A percentile compares a stretch with the other conserved stretches of the same genome.
These are phyloP conservation scores for Folsomia candida DNA, from an alignment of 2,888 invertebrate genomes.

Conservation along the genomic window DNA sequence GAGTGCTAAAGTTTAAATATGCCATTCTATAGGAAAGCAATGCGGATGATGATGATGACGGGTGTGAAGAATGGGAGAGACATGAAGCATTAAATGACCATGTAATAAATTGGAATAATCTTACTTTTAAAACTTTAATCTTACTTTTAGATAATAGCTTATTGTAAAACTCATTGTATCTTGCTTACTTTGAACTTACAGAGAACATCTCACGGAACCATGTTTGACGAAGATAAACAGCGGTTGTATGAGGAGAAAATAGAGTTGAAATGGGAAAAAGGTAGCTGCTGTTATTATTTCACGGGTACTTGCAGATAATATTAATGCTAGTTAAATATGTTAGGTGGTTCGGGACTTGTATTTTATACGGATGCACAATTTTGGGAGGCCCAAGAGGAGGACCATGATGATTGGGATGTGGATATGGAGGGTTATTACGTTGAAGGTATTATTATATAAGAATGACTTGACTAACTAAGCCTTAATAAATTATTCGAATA, in stretches of 20 bases:
- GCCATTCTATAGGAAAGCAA: constrained; percentile 36
- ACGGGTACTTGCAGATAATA: not conserved
- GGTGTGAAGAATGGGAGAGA: constrained; percentile 59
- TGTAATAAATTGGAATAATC: too few relatives aligned
- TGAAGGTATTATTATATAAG: constrained; percentile 49
- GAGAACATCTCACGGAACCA: constrained; percentile 42
- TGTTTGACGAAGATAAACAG: constrained; percentile 55
- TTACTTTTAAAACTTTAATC: too few relatives aligned
- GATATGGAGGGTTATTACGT: constrained; percentile 60
- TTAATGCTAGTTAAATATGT: not conserved
- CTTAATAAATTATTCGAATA: too few relatives aligned
- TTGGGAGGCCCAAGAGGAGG: constrained; percentile 58
- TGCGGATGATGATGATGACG: constrained; percentile 55
- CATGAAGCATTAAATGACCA: constrained; percentile 59
- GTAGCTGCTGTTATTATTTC: constrained; percentile 51
- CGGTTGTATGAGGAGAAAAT: constrained; percentile 55
- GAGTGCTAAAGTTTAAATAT: not conserved
- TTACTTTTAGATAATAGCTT: too few relatives aligned
- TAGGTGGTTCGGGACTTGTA: constrained; percentile 59
- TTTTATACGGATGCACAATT: constrained; percentile 61
- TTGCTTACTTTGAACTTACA: too few relatives aligned
- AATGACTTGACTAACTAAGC: not conserved
- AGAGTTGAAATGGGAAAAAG: constrained; percentile 61
- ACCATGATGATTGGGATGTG: constrained; percentile 62
- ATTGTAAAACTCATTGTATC: too few relatives aligned